Evolutionary conservation across 23 tunicate species (phyloP).

Genomic region (Halocynthia aurantium): DNA sequence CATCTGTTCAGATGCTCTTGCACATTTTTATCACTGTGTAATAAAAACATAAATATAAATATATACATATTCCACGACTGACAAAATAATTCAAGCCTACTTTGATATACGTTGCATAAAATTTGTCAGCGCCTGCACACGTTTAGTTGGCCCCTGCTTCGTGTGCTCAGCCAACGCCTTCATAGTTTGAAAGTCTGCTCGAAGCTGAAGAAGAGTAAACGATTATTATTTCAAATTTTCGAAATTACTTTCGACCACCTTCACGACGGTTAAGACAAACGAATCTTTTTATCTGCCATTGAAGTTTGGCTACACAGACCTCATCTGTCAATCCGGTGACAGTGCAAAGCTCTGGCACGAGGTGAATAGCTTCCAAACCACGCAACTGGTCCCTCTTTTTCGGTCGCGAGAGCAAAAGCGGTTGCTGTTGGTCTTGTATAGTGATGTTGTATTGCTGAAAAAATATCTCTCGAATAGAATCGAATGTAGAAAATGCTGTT

Average conservation of each 20-base stretch:
- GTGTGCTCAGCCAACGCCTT: slow-evolving; percentile 75
- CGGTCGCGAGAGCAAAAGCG: slow-evolving; percentile 80
- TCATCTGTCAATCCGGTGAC: slow-evolving; percentile 94
- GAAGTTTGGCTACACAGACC: slow-evolving; percentile 15
- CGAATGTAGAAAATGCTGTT: background rate
- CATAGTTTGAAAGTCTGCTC: slow-evolving; percentile 82
- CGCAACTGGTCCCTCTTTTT: slow-evolving; percentile 69
- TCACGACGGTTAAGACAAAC: background rate
- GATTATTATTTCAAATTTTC: background rate
- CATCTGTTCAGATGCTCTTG: slow-evolving; percentile 40
- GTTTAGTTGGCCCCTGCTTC: slow-evolving; percentile 65
- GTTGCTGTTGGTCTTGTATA: slow-evolving; percentile 53
- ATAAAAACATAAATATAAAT: background rate
- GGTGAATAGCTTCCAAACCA: slow-evolving; percentile 68
- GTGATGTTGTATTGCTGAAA: slow-evolving; percentile 78
- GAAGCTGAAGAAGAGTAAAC: slow-evolving; percentile 36
- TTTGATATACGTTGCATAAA: slow-evolving; percentile 54
- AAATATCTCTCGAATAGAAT: background rate
- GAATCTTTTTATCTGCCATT: background rate
- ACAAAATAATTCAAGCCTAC: slow-evolving; percentile 1
- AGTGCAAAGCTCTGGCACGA: slow-evolving; percentile 85
- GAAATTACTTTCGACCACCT: background rate
- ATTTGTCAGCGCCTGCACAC: slow-evolving; percentile 35
- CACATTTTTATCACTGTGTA: slow-evolving; percentile 54
- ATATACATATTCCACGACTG: background rate